Evolutionary conservation across 2,797 vertebrate species (phyloP), one percentile per base, ranked within the genome.

Genomic region (Babyrousa celebensis): DNA sequence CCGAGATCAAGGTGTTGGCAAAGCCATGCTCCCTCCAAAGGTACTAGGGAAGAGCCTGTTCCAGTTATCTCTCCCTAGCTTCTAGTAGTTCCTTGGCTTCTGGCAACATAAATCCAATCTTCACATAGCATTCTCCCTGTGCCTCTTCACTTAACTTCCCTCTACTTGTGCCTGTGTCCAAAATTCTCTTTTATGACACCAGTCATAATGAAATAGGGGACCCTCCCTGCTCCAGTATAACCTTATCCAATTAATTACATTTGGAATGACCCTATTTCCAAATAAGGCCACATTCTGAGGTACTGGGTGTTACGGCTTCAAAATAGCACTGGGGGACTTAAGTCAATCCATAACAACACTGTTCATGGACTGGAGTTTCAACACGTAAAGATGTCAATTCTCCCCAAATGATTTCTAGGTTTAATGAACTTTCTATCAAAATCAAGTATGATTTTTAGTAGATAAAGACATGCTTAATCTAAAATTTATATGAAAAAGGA

Each of bases 401-500:
- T 65, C 27, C 12, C 79, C 29, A 74, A 71, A 32, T 67, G 23
- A 72, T 67, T 58, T 60, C 32, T 71, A 92, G 65, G 72, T 78
- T 84, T 65, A 83, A 75, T 32, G 32, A 85, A 65, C 79, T 87
- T 75, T 71, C 43, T 70, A 18, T 40, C 40, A 85, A 85, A 89
- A 70, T 5, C 3, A 14, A 89, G 23, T 25, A 85, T n/a, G 5
- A 77, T 10, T 60, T 70, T 63, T 18, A 77, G 65, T 29, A 79
- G 32, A n/a, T 80, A 84, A 84, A 87, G 58, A 32, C 4, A 68
- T 82, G 54, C 25, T 83, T 91, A 91, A 75, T 70, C 10, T 29
- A 74, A 89, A 82, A 91, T 86, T 29, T 78, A 62, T 36, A 70
- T 36, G 8, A 32, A 70, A 85, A 36, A 36, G 36, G 36, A 36